A percentile compares a stretch with the other conserved stretches of the same genome.
These are phyloP conservation scores for Helleia helle DNA, from an alignment of 2,888 invertebrate genomes.

Conservation along the genomic window DNA sequence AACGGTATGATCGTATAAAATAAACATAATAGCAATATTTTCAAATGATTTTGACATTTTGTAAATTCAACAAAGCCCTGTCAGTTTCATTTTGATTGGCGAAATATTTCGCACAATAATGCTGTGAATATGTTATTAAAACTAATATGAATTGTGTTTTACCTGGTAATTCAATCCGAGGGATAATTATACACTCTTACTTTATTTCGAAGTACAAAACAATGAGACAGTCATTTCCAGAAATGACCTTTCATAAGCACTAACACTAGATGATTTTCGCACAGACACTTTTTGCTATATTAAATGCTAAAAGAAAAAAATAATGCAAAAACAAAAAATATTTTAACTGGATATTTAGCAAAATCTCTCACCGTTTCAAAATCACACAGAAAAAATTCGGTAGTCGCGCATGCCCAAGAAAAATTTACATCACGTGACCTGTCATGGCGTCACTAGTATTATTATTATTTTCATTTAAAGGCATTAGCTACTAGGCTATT, in stretches of 20 bases:
- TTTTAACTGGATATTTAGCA: constrained; percentile 35
- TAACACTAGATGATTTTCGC: constrained; percentile 34
- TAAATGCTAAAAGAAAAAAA: constrained; percentile 25
- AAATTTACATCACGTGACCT: constrained; percentile 74
- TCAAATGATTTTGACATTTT: constrained; percentile 19
- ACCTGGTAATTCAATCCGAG: constrained; percentile 22
- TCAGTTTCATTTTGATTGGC: constrained; percentile 15
- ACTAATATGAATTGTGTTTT: constrained; percentile 11
- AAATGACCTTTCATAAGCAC: constrained; percentile 5
- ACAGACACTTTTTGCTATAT: constrained; percentile 36
- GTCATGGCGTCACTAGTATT: constrained; percentile 67
- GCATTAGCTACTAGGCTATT: too few relatives aligned
- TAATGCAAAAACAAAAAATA: constrained; percentile 26
- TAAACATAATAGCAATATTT: constrained; percentile 12
- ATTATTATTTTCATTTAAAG: too few relatives aligned
- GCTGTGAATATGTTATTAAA: neutral
- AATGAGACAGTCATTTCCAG: constrained; percentile 25
- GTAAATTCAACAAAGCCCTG: constrained; percentile 22
- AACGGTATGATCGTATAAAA: neutral
- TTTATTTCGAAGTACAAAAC: constrained; percentile 48
- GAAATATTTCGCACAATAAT: constrained; percentile 8
- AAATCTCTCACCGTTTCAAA: constrained; percentile 55
- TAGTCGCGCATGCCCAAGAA: constrained; percentile 66
- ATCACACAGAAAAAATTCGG: constrained; percentile 56
- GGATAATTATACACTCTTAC: constrained; percentile 38